These are phyloP conservation scores for Nannobrachium achirus DNA, from an alignment of 2,113 vertebrate genomes.

Conservation along the genomic window DNA sequence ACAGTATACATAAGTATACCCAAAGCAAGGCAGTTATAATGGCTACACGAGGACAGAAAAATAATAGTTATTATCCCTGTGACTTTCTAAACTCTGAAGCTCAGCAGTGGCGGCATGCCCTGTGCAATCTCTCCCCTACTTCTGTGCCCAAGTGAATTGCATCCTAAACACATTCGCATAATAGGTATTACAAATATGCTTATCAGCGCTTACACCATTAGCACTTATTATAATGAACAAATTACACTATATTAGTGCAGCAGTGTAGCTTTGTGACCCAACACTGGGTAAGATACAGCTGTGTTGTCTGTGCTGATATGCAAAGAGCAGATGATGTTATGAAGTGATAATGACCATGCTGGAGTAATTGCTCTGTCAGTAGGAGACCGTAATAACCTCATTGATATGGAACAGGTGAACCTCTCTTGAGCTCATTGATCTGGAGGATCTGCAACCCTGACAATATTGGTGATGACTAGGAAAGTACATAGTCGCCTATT, in stretches of 20 bases:
- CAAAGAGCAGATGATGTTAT: slow-evolving; percentile 61
- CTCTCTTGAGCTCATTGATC: slow-evolving; percentile 32
- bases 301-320: slow-evolving; percentile 56
- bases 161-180: slow-evolving; percentile 23
- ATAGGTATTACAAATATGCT: slow-evolving; percentile 37
- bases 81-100: no score
- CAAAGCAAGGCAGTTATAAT: no score
- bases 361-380: slow-evolving; percentile 64
- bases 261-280: slow-evolving; percentile 41
- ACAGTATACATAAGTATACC: no score
- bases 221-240: slow-evolving; percentile 63
- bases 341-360: slow-evolving; percentile 69
- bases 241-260: slow-evolving; percentile 46
- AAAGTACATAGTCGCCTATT: no score
- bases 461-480: no score
- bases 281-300: slow-evolving; percentile 50
- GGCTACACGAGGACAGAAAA: no score
- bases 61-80: no score
- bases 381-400: slow-evolving; percentile 60
- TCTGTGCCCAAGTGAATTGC: not conserved
- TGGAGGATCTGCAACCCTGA: slow-evolving; percentile 42
- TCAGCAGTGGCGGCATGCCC: not conserved
- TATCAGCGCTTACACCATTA: slow-evolving; percentile 48
- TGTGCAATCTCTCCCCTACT: slow-evolving; percentile 2
- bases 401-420: slow-evolving; percentile 66